A percentile compares a stretch with the other conserved stretches of the same genome.
phyloP scores from a whole-genome alignment of 1,140 invertebrate species.

The Schlechtendalia chinensis region DNA sequence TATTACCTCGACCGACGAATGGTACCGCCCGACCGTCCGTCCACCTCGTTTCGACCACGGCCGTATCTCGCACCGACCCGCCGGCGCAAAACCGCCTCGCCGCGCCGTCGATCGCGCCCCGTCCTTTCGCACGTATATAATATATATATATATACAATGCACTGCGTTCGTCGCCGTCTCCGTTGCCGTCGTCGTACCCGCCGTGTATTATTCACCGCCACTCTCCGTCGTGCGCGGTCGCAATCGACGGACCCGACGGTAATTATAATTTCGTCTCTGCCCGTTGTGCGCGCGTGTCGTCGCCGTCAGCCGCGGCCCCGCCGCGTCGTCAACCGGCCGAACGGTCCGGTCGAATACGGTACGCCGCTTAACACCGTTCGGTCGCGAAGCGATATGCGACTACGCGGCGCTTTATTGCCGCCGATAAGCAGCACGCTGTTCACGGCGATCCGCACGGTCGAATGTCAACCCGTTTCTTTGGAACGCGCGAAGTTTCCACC shows the following conservation, averaged over 20 bases:
- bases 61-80: background rate
- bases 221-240: background rate
- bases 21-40: conserved; percentile 5
- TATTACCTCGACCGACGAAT: background rate
- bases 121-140: conserved; percentile 3
- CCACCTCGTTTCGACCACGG: background rate
- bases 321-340: background rate
- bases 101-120: background rate
- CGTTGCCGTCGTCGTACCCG: background rate
- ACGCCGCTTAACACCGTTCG: too few species aligned
- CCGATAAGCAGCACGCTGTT: background rate
- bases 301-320: background rate
- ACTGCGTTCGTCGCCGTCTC: conserved; percentile 13
- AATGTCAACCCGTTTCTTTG: too few species aligned
- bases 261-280: conserved; percentile 38
- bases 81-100: background rate
- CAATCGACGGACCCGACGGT: conserved; percentile 29
- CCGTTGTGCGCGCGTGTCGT: background rate
- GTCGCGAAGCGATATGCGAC: too few species aligned
- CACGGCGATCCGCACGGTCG: too few species aligned
- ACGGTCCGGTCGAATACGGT: background rate
- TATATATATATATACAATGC: conserved; percentile 3
- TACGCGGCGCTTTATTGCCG: too few species aligned
- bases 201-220: conserved; percentile 3
- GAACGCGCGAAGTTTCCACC: too few species aligned